Conservation (phyloP, 2,797 vertebrate genomes). For the Craterocephalus amniculus region DNA sequence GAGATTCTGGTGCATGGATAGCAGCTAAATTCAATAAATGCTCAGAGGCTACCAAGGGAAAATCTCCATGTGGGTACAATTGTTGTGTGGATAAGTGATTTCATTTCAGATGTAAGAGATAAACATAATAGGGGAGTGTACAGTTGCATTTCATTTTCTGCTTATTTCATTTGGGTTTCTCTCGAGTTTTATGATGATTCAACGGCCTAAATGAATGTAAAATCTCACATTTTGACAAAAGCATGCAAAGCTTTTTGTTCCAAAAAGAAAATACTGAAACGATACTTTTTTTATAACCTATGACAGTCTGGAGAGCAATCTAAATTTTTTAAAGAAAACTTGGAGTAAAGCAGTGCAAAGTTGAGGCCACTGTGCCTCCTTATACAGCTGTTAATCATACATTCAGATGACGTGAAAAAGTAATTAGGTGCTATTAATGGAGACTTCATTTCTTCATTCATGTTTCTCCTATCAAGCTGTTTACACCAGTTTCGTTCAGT, state of each 20-base stretch:
- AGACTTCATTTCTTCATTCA: conserved; percentile 20
- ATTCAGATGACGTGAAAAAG: conserved; percentile 60
- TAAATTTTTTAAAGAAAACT: not conserved
- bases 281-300: not conserved
- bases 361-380: conserved; percentile 43
- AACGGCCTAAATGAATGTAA: not conserved
- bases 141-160: conserved; percentile 32
- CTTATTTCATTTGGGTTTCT: conserved; percentile 40
- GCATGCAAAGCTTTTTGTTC: not conserved
- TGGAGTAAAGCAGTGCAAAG: conserved; percentile 25
- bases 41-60: conserved; percentile 21
- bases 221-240: not conserved
- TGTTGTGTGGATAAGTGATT: conserved; percentile 35
- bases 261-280: not conserved
- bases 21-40: conserved; percentile 31
- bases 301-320: not conserved
- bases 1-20: conserved; percentile 8
- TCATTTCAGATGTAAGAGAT: conserved; percentile 24
- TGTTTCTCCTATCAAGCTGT: conserved; percentile 23
- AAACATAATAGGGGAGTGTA: not conserved
- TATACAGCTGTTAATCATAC: conserved; percentile 42
- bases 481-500: conserved; percentile 24
- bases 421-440: conserved; percentile 48
- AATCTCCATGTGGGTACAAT: conserved; percentile 39
- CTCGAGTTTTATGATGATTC: conserved; percentile 23